These are phyloP conservation scores for Pseudobourletiella spinata DNA, from an alignment of 1,140 invertebrate species.

Conservation along the genomic window DNA sequence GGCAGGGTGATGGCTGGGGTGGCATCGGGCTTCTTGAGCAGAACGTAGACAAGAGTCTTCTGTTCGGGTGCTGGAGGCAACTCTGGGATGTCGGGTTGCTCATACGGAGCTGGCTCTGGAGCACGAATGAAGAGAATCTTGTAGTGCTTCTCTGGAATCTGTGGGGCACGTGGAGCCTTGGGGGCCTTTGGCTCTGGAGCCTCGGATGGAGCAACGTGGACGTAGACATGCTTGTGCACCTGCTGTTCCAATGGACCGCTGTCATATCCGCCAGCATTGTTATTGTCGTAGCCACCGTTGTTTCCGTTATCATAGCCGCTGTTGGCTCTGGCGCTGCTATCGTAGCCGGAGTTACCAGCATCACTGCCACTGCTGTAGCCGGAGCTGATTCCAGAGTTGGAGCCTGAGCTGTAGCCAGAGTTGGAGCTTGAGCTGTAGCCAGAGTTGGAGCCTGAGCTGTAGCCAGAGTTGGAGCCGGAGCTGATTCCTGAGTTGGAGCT, in stretches of 20 bases:
- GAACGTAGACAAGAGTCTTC: constrained; percentile 76
- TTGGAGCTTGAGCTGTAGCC: constrained; percentile 24
- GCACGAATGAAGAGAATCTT: constrained; percentile 83
- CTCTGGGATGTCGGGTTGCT: constrained; percentile 36
- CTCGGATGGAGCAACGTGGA: constrained; percentile 55
- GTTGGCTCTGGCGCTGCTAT: constrained; percentile 37
- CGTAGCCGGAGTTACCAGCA: constrained; percentile 34
- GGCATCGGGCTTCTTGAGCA: constrained; percentile 76
- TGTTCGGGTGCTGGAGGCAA: constrained; percentile 47
- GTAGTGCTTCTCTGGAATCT: constrained; percentile 52
- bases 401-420: constrained; percentile 17
- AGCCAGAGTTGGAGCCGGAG: constrained; percentile 7
- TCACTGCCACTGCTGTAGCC: constrained; percentile 37
- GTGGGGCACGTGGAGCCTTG: not conserved
- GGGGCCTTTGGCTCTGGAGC: constrained; percentile 10
- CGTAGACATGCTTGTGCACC: constrained; percentile 75
- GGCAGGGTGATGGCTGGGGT: constrained; percentile 64
- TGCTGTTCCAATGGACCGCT: not conserved
- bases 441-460: not conserved
- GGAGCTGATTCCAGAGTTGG: constrained; percentile 13
- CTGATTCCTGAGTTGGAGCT: not conserved
- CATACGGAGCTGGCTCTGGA: constrained; percentile 65
- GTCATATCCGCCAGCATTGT: not conserved
- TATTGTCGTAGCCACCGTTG: constrained; percentile 38
- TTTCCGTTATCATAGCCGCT: constrained; percentile 36